phyloP scores from a whole-genome alignment of 2,888 invertebrate genomes.

The Pheosia tremula region DNA sequence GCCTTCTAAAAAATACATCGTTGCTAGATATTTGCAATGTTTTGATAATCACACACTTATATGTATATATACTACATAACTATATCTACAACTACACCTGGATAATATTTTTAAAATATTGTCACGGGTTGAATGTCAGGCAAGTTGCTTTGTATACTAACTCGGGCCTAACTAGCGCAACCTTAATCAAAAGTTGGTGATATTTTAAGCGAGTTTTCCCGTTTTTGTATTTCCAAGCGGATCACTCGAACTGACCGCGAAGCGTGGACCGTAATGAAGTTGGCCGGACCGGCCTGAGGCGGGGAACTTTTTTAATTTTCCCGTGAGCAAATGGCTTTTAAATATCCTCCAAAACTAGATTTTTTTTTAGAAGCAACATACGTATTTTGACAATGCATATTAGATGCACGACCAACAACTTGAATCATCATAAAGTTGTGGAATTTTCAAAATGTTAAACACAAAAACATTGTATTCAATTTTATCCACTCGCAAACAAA shows the following conservation, averaged over 20 bases:
- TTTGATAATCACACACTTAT: too few species aligned
- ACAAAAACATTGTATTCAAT: too few species aligned
- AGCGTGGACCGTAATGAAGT: constrained; percentile 43
- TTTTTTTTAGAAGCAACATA: constrained; percentile 27
- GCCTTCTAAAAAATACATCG: too few species aligned
- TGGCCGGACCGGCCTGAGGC: constrained; percentile 27
- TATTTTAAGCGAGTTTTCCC: constrained; percentile 5
- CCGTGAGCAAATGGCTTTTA: constrained; percentile 45
- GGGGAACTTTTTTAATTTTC: constrained; percentile 62
- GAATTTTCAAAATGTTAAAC: too few species aligned
- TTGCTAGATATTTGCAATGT: too few species aligned
- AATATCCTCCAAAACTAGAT: constrained; percentile 33
- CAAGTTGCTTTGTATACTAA: background rate
- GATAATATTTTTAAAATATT: background rate
- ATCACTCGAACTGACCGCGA: constrained; percentile 34
- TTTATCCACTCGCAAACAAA: too few species aligned
- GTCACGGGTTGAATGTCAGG: background rate
- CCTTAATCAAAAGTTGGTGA: constrained; percentile 8
- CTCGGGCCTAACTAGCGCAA: background rate
- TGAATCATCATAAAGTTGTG: too few species aligned
- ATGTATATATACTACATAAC: too few species aligned
- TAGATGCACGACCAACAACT: too few species aligned
- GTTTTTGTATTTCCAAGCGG: constrained; percentile 25
- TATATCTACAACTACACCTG: background rate
- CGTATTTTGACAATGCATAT: too few species aligned